Evolutionary conservation across 1,140 invertebrate genomes (phyloP), one percentile per base, ranked within the genome.

Genomic region (Chymomyza costata): DNA sequence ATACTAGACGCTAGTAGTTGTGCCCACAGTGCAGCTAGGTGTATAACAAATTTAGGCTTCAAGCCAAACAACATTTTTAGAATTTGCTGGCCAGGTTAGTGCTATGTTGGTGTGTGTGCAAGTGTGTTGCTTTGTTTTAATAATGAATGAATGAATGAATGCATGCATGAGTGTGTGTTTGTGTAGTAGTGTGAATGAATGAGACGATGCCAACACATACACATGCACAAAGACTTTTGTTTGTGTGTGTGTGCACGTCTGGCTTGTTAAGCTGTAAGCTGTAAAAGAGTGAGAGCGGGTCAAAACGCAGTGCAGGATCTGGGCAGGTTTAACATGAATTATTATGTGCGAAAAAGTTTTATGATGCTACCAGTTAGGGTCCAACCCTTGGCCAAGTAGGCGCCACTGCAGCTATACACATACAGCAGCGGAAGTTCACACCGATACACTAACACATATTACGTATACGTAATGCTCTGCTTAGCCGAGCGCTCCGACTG

Each of bases 301-400:
- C n/a, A 3, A 37, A 14, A 18, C 7, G 30, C 2, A 14, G 40
- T 16, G n/a, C 28, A 35, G 40, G 15, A 53, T 56, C 38, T 13
- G 2, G 59, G 38, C 37, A 71, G 68, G 67, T 80, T 80, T 80
- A 80, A 80, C 69, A 80, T 80, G 73, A 80, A 68, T 73, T 80
- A 80, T 80, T 68, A 80, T 61, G 73, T 80, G 73, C 55, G 54
- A 63, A 65, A 80, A 78, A 78, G 73, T 80, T 80, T 55, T 58
- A 80, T 78, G 63, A 54, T 49, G 61, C 45, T 32, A 32, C 50
- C 40, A 34, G 31, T 34, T 11, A 34, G 7, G 31, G 31, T 35
- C 51, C 41, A 30, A 50, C 41, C 38, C 39, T 48, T 43, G 37
- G 31, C 35, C 17, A 48, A 18, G 11, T 11, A 13, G 30, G 13